These are phyloP conservation scores for Formica exsecta DNA, from an alignment of 1,140 invertebrate species.

Conservation along the genomic window DNA sequence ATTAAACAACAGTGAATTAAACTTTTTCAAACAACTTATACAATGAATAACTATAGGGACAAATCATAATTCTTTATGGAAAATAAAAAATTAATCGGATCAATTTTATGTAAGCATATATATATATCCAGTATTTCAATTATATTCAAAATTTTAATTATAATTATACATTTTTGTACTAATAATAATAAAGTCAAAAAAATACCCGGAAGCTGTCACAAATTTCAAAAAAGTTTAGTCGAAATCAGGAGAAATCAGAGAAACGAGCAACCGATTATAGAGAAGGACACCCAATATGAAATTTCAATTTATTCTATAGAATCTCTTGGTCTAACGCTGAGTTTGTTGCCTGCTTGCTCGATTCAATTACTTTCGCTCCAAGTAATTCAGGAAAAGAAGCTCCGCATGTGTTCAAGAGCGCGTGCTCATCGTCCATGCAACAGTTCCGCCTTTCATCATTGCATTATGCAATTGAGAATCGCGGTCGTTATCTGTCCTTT, in stretches of 20 bases:
- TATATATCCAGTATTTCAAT: not conserved
- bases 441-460: slow-evolving; percentile 41
- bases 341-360: slow-evolving; percentile 16
- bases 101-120: not conserved
- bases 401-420: slow-evolving; percentile 28
- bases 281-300: not conserved
- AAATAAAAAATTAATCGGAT: too few species aligned
- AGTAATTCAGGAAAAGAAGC: slow-evolving; percentile 22
- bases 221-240: not conserved
- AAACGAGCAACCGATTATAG: too few species aligned
- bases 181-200: not conserved
- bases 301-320: slow-evolving; percentile 24
- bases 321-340: not conserved
- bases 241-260: not conserved
- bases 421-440: slow-evolving; percentile 30
- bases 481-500: slow-evolving; percentile 31
- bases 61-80: not conserved
- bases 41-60: too few species aligned
- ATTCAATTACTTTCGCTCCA: slow-evolving; percentile 27
- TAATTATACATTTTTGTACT: not conserved
- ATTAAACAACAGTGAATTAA: too few species aligned
- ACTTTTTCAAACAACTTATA: too few species aligned
- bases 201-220: not conserved
- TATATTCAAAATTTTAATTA: slow-evolving; percentile 21
- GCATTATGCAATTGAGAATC: slow-evolving; percentile 50